phyloP scores from a whole-genome alignment of 2,888 invertebrate species.

The Lasioglossum malachurum region DNA sequence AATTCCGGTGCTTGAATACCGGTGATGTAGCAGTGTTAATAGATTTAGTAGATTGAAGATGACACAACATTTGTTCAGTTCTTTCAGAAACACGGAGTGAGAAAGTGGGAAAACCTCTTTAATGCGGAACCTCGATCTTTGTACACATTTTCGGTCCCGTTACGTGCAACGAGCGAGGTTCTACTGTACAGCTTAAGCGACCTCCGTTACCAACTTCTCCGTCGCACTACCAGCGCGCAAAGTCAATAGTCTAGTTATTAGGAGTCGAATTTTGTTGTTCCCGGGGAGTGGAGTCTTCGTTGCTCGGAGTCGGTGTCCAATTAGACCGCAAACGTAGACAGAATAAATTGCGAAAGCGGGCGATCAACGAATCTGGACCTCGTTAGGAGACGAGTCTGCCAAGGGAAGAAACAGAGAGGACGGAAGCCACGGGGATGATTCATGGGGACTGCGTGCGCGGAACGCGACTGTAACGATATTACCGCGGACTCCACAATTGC shows the following conservation, averaged over 20 bases:
- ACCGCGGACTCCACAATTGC: constrained; percentile 66
- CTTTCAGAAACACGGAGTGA: background rate
- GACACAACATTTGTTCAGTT: no score
- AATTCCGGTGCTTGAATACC: no score
- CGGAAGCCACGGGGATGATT: constrained; percentile 69
- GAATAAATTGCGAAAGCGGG: background rate
- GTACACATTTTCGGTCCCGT: background rate
- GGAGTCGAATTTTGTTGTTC: background rate
- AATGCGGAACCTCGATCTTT: background rate
- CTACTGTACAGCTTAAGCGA: background rate
- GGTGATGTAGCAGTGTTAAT: no score
- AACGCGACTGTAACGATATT: constrained; percentile 61
- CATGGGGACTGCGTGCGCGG: constrained; percentile 53
- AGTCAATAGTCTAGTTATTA: background rate
- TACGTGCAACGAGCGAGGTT: background rate
- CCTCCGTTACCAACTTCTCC: background rate
- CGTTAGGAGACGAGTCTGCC: constrained; percentile 20
- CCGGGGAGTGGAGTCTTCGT: background rate
- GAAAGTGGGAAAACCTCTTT: background rate
- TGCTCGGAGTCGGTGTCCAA: background rate
- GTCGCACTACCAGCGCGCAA: background rate
- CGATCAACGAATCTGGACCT: constrained; percentile 13
- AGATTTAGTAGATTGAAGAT: no score
- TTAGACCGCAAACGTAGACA: constrained; percentile 6
- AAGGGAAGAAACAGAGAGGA: background rate